These are phyloP conservation scores for Petrocephalus microphthalmus DNA, from an alignment of 2,113 vertebrate genomes.

Conservation along the genomic window DNA sequence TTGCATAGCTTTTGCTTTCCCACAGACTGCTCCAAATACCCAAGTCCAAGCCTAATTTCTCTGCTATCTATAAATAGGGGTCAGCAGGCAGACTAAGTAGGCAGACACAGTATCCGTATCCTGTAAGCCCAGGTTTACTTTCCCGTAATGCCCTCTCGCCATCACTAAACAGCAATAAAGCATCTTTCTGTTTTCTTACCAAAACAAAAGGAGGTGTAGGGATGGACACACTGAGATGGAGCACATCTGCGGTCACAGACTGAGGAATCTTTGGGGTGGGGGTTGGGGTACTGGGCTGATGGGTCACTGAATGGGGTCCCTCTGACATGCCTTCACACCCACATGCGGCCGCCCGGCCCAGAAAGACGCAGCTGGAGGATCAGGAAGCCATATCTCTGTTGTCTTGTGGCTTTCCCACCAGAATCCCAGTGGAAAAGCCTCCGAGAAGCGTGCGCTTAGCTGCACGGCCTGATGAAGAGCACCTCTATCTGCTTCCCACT, in stretches of 20 bases:
- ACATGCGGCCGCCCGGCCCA: not conserved
- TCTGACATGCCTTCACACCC: slow-evolving; percentile 9
- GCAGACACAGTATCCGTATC: slow-evolving; percentile 66
- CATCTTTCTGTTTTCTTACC: not conserved
- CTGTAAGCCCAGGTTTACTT: slow-evolving; percentile 26
- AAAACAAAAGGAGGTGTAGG: not conserved
- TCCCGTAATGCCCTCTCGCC: not conserved
- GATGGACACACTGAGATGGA: not conserved
- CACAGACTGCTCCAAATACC: slow-evolving; percentile 18
- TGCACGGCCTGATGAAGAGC: not conserved
- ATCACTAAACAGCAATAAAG: not conserved
- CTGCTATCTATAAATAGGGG: slow-evolving; percentile 4
- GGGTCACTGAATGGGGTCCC: not conserved
- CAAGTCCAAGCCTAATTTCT: not conserved
- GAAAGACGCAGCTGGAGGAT: slow-evolving; percentile 1
- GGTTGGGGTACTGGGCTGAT: not conserved
- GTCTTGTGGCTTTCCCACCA: not conserved
- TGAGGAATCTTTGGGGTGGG: not conserved
- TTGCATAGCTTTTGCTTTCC: not conserved
- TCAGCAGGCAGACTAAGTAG: not conserved
- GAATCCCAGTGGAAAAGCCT: not conserved
- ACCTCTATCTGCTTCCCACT: not conserved
- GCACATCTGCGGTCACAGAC: not conserved
- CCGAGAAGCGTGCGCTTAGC: not conserved
- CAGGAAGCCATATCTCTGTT: not conserved